phyloP scores from a whole-genome alignment of 2,113 vertebrate genomes.

The Zosterops japonicus region DNA sequence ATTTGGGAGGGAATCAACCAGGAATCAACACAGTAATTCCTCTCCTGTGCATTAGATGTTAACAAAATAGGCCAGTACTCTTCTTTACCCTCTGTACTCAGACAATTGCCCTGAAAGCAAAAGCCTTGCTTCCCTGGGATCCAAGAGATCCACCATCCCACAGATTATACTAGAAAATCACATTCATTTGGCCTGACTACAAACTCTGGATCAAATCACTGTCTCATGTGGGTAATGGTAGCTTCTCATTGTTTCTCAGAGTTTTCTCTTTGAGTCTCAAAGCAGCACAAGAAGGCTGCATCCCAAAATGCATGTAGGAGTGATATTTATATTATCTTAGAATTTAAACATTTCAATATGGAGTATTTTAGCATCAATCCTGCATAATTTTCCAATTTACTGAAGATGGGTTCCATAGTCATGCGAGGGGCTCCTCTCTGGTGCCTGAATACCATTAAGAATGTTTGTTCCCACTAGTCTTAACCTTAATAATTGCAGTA shows the following conservation, averaged over 20 bases:
- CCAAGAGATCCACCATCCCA: neutral
- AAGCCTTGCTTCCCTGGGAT: neutral
- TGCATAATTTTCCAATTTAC: neutral
- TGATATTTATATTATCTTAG: neutral
- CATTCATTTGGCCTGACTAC: neutral
- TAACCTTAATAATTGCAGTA: neutral
- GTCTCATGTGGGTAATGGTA: neutral
- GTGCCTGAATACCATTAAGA: neutral
- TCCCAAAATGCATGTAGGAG: neutral
- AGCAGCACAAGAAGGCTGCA: neutral
- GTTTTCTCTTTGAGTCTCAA: neutral
- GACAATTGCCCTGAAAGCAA: neutral
- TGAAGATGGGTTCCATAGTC: neutral
- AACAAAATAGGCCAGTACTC: neutral
- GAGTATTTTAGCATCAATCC: neutral
- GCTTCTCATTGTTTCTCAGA: neutral
- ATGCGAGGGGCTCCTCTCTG: neutral
- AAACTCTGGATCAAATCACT: neutral
- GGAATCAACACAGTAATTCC: neutral
- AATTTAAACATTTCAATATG: neutral
- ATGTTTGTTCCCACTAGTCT: neutral
- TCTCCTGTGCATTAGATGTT: neutral
- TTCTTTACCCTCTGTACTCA: neutral
- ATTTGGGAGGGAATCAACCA: conserved; percentile 30
- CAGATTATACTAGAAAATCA: neutral